Evolutionary conservation across 2,797 vertebrate species (phyloP).

Genomic region (Megalops cyprinoides): DNA sequence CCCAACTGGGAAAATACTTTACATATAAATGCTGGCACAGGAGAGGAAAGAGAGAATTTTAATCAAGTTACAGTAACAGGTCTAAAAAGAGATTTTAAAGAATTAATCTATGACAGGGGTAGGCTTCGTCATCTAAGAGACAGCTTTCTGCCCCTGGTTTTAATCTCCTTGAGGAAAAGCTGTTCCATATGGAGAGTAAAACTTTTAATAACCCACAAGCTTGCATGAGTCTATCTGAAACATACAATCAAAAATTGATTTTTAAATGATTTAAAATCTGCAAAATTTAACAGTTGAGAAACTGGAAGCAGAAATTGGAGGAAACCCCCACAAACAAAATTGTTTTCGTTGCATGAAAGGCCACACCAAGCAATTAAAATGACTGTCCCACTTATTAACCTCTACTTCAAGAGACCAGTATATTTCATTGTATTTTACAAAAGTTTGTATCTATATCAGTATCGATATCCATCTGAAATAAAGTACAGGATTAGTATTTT

Average conservation of each 20-base stretch:
- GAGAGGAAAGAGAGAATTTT: conserved; percentile 15
- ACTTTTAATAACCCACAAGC: conserved; percentile 25
- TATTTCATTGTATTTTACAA: too few species aligned
- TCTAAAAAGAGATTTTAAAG: conserved; percentile 37
- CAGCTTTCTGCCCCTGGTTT: conserved; percentile 40
- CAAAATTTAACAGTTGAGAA: neutral
- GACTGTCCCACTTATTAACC: neutral
- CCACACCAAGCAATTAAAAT: neutral
- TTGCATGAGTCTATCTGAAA: neutral
- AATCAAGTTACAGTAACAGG: conserved; percentile 24
- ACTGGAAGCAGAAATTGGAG: neutral
- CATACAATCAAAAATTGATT: neutral
- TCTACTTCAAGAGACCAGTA: too few species aligned
- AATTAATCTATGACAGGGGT: conserved; percentile 43
- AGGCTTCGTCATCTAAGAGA: conserved; percentile 37
- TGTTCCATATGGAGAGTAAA: conserved; percentile 38
- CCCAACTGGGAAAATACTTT: conserved; percentile 21
- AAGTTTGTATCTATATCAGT: too few species aligned
- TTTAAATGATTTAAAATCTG: neutral
- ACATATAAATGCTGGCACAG: conserved; percentile 42
- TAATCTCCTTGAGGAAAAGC: conserved; percentile 46
- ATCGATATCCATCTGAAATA: too few species aligned
- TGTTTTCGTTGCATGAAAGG: neutral
- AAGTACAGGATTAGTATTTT: too few species aligned
- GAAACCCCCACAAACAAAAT: neutral